phyloP scores from a whole-genome alignment of 92 coral and sea anemone species.

The Heteractis magnifica region DNA sequence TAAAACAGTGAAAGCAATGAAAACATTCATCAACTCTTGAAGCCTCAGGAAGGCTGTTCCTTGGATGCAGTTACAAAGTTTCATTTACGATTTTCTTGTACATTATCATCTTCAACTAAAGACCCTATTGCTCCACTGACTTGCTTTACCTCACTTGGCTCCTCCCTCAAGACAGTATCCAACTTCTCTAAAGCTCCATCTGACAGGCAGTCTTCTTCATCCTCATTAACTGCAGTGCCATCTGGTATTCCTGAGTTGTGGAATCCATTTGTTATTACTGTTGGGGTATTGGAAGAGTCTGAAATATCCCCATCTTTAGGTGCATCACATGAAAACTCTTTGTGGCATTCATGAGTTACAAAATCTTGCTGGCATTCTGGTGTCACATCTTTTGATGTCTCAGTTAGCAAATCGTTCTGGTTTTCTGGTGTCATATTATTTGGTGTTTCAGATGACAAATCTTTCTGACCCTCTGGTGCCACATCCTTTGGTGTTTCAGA shows the following conservation, averaged over 20 bases:
- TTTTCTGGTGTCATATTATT: background rate
- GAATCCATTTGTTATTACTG: background rate
- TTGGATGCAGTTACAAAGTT: background rate
- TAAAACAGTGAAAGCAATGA: background rate
- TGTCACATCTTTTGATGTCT: background rate
- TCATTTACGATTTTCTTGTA: background rate
- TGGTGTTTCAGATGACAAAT: background rate
- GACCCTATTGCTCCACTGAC: background rate
- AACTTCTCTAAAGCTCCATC: constrained; percentile 47
- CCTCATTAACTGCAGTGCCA: background rate
- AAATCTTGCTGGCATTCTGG: background rate
- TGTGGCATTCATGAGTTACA: background rate
- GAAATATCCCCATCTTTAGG: background rate
- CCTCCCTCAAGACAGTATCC: constrained; percentile 37
- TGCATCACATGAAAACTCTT: background rate
- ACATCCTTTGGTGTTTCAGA: background rate
- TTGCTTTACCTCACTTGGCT: background rate
- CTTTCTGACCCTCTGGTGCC: background rate
- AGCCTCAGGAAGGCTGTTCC: background rate
- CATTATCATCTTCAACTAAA: background rate
- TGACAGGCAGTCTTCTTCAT: constrained; percentile 18
- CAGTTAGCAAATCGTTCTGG: background rate
- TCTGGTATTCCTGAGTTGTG: background rate
- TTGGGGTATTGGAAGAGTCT: background rate
- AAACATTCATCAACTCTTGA: background rate